These are phyloP conservation scores for Thamnophis sirtalis DNA, from an alignment of 2,113 vertebrate genomes.

Conservation along the genomic window DNA sequence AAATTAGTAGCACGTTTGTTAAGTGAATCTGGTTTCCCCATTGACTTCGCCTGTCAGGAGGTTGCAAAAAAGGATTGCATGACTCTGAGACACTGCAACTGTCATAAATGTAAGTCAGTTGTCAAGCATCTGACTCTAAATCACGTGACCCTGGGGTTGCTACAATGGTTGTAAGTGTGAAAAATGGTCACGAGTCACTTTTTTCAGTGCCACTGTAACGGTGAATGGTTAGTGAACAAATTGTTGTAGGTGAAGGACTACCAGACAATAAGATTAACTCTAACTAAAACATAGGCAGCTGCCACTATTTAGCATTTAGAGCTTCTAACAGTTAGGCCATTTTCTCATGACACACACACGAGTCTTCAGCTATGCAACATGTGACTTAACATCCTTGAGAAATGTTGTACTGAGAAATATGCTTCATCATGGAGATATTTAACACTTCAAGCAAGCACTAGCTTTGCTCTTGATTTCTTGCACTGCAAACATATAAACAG, in stretches of 20 bases:
- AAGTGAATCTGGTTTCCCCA: too few relatives aligned
- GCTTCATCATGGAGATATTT: neutral
- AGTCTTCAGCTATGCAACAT: neutral
- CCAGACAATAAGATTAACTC: neutral
- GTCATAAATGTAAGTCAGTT: too few relatives aligned
- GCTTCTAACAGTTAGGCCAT: neutral
- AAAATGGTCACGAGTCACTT: neutral
- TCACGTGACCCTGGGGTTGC: too few relatives aligned
- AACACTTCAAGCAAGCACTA: neutral
- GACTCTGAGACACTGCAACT: too few relatives aligned
- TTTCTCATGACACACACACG: neutral
- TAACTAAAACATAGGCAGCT: neutral
- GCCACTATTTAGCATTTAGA: neutral
- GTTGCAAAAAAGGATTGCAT: too few relatives aligned
- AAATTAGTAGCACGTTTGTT: too few relatives aligned
- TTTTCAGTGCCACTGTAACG: neutral
- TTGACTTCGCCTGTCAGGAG: too few relatives aligned
- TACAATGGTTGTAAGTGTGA: too few relatives aligned
- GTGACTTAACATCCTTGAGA: neutral
- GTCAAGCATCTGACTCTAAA: too few relatives aligned
- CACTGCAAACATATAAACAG: neutral
- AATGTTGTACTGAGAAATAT: neutral
- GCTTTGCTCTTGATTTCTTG: neutral
- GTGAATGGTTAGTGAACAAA: neutral
- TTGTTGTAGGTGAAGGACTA: neutral